Evolutionary conservation across 1,140 invertebrate genomes (phyloP), one percentile per base, ranked within the genome.

Genomic region (Eufriesea mexicana): DNA sequence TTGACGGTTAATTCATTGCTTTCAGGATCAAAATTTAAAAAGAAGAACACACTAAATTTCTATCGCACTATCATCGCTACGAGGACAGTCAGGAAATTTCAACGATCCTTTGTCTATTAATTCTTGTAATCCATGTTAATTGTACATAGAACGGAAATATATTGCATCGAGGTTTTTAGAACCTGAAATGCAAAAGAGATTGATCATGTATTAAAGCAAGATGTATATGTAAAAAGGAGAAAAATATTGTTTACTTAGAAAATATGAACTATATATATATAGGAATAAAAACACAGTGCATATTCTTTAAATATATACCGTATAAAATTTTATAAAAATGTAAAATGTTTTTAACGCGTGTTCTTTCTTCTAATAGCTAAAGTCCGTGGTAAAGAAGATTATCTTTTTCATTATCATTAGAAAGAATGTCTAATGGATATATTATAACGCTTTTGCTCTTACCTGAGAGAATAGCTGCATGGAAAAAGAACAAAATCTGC

Each of bases 401-500:
- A 35, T 59, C 5, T 12, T 59, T 61, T 16, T 61, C 8, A 55
- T 8, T 54, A 6, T 25, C 25, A 61, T 25, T 61, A 35, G 35
- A 35, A 35, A 35, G 35, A 35, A 35, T 35, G 35, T 35, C 35
- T 2, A 35, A 35, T 35, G 35, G 35, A 35, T 35, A 35, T 79
- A 12, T 6, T 68, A 35, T 47, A 25, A 70, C 2, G 7, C 2
- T 2, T n/a, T 47, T 47, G 0, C 20, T 9, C 66, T 87, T 77
- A 90, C 89, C 42, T 80, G 64, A 25, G 62, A 72, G 28, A 83
- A 92, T 2, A 91, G 72, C 4, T 73, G 18, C 28, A 89, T 71
- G 18, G 86, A 91, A 9, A 92, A 84, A 9, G 70, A 62, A 55
- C 79, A 86, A 62, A 93, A 91, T 73, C 86, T 90, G 23, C 90